Evolutionary conservation across 2,888 invertebrate species (phyloP).

Genomic region (Seira ritae): DNA sequence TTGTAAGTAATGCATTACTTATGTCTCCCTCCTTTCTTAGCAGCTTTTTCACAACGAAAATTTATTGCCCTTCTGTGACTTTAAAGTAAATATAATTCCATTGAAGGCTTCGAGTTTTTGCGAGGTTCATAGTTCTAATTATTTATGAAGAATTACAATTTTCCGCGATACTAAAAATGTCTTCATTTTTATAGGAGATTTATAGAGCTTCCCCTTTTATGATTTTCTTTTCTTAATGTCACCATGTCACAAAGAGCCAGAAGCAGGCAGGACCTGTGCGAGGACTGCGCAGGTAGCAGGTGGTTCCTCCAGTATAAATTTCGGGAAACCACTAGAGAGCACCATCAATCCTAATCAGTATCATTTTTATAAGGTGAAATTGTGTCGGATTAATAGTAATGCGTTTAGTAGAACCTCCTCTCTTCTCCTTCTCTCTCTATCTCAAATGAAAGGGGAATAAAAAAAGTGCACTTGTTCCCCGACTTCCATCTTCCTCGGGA

Average conservation of each 20-base stretch:
- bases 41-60: slow-evolving; percentile 26
- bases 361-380: neutral
- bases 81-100: neutral
- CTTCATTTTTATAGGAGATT: neutral
- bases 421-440: slow-evolving; percentile 1
- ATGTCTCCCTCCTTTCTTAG: slow-evolving; percentile 1
- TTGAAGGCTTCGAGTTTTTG: too few species aligned
- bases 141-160: too few species aligned
- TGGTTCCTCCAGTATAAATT: neutral
- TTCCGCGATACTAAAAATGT: too few species aligned
- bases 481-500: neutral
- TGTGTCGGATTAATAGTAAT: neutral
- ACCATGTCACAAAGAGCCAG: too few species aligned
- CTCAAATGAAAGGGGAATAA: neutral
- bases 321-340: neutral
- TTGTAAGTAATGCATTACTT: slow-evolving; percentile 24
- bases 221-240: neutral
- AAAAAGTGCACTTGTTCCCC: neutral
- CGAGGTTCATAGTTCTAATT: too few species aligned
- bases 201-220: neutral
- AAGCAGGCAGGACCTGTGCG: too few species aligned
- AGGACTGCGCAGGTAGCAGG: neutral
- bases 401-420: too few species aligned
- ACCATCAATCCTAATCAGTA: neutral
- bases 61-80: slow-evolving; percentile 36